phyloP scores from a whole-genome alignment of 2,797 vertebrate species.

The Myotis daubentonii region DNA sequence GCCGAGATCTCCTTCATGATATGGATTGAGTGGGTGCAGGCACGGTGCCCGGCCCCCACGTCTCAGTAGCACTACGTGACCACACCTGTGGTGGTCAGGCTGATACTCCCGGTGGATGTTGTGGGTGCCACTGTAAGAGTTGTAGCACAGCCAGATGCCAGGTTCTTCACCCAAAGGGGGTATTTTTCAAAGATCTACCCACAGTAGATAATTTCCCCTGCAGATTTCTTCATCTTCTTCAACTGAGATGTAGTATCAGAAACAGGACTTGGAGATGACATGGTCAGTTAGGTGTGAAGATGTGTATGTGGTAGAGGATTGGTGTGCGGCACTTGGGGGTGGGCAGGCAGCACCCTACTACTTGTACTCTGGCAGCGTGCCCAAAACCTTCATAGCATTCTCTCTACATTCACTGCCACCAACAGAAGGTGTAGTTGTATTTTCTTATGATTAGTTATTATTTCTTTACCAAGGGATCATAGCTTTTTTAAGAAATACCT shows the following conservation, averaged over 20 bases:
- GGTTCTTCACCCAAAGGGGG: neutral
- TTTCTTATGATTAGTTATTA: neutral
- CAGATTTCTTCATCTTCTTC: neutral
- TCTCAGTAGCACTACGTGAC: neutral
- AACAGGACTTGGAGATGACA: slow-evolving; percentile 69
- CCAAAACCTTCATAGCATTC: neutral
- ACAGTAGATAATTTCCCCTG: neutral
- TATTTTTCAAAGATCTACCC: neutral
- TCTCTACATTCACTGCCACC: neutral
- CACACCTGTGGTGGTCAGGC: slow-evolving; percentile 90
- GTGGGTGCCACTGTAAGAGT: neutral
- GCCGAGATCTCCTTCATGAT: neutral
- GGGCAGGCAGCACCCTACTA: slow-evolving; percentile 93
- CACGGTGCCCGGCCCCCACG: neutral
- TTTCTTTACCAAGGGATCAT: neutral
- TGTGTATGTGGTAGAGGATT: slow-evolving; percentile 93
- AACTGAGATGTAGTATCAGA: neutral
- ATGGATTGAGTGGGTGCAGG: neutral
- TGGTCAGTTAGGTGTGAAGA: slow-evolving; percentile 95
- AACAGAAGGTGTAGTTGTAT: neutral
- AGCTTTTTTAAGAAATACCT: slow-evolving; percentile 46
- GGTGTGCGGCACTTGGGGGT: slow-evolving; percentile 91
- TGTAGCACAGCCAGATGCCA: neutral
- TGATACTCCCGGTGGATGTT: slow-evolving; percentile 82
- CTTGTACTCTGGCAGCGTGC: slow-evolving; percentile 92